phyloP scores from a whole-genome alignment of 2,797 vertebrate genomes.

The Paedocypris micromegethes region DNA sequence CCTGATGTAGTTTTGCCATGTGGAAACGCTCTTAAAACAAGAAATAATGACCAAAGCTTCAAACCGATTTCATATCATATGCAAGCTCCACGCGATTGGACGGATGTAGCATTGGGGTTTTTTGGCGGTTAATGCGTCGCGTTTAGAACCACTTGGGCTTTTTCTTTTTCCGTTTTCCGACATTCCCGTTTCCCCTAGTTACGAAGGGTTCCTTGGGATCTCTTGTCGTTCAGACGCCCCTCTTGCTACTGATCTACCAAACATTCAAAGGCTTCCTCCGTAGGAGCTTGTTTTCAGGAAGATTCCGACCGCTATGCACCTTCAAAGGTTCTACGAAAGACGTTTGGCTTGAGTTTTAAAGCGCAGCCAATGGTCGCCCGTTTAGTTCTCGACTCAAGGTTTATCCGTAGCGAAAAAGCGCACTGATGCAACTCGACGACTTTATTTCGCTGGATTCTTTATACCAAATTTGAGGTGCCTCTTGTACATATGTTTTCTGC shows the following conservation, averaged over 20 bases:
- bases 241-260: slow-evolving; percentile 48
- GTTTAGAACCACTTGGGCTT: slow-evolving; percentile 31
- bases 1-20: slow-evolving; percentile 40
- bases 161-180: not conserved
- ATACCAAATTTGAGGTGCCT: slow-evolving; percentile 76
- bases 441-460: slow-evolving; percentile 63
- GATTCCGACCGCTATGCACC: slow-evolving; percentile 71
- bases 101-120: slow-evolving; percentile 55
- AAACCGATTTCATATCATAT: slow-evolving; percentile 61
- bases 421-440: slow-evolving; percentile 46
- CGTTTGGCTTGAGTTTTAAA: slow-evolving; percentile 56
- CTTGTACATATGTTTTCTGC: slow-evolving; percentile 71
- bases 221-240: slow-evolving; percentile 23
- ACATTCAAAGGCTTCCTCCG: slow-evolving; percentile 44
- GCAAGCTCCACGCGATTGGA: slow-evolving; percentile 66
- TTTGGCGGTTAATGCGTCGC: not conserved
- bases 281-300: slow-evolving; percentile 65
- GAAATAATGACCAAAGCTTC: slow-evolving; percentile 74
- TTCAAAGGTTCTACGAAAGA: slow-evolving; percentile 54
- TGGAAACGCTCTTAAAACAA: slow-evolving; percentile 47
- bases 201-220: not conserved
- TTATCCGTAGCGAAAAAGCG: slow-evolving; percentile 43
- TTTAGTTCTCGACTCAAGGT: slow-evolving; percentile 30
- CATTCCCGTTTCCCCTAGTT: slow-evolving; percentile 12
- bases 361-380: not conserved